Base-by-base conservation (phyloP, 2,113 vertebrate genomes). In the Mesembrinibis cayennensis region DNA sequence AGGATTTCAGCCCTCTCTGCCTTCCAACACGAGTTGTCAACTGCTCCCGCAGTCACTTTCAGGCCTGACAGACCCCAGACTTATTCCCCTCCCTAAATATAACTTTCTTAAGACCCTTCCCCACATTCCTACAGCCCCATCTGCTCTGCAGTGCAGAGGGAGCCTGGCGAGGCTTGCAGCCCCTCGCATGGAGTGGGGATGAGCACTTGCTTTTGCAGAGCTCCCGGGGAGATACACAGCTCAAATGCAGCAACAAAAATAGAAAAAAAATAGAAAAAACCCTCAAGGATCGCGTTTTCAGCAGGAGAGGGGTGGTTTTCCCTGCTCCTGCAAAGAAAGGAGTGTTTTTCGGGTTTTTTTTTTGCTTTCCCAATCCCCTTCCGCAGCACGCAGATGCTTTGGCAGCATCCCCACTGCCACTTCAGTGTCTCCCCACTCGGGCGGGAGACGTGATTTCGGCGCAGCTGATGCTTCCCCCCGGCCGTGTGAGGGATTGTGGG, bases 321-420 rank as follows among this genome's bases (percentile, higher is more conserved):
- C 45, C 59, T 6, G 8, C 7, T 74, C 55, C 44, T 3, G 13
- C 20, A 23, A 56, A 19, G 14, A 44, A 52, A 76, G 21, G n/a
- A 8, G n/a, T 0, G 0, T 2, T 8, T 78, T 11, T 2, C 0
- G 1, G 10, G 3, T n/a, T n/a, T n/a, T 42, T 42, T 42, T 40
- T 42, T 42, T 42, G 18, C 34, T 16, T 49, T 36, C 67, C 38
- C 2, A 1, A 15, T 25, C 6, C 21, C 45, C 29, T 32, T 10
- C 29, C 1, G 6, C 3, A 5, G 21, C 34, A 3, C 3, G 1
- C 1, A 2, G 34, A 7, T 16, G 61, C 34, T 66, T 8, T 1
- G 3, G 82, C 47, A 36, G n/a, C 38, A 38, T 38, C 38, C 38
- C 38, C 38, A 38, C 38, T 38, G 38, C 26, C 9, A 7, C 32